These are phyloP conservation scores for Eubasilissa regina DNA, from an alignment of 1,140 invertebrate species.

Conservation along the genomic window DNA sequence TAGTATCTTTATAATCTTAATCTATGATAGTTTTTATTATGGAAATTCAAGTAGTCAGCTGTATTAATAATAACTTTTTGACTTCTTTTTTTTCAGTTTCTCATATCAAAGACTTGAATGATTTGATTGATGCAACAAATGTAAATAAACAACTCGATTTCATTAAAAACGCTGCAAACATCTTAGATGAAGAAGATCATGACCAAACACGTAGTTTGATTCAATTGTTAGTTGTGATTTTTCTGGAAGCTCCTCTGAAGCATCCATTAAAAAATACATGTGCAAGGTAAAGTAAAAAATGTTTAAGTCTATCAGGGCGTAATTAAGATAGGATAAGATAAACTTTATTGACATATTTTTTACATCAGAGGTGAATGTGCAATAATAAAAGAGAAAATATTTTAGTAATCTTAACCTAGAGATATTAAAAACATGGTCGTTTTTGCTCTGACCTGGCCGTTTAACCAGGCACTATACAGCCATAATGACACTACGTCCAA, in stretches of 20 bases:
- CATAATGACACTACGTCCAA: too few species aligned
- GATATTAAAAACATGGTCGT: too few species aligned
- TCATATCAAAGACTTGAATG: slow-evolving; percentile 29
- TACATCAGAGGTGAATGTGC: too few species aligned
- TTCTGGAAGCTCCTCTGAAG: slow-evolving; percentile 56
- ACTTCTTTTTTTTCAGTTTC: slow-evolving; percentile 33
- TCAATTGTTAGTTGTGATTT: slow-evolving; percentile 48
- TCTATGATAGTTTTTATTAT: neutral
- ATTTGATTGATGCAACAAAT: slow-evolving; percentile 42
- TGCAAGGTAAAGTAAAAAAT: slow-evolving; percentile 29
- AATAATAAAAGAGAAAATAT: too few species aligned
- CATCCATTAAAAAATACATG: slow-evolving; percentile 55
- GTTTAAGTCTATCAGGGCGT: too few species aligned
- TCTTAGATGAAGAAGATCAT: slow-evolving; percentile 4
- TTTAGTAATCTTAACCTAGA: too few species aligned
- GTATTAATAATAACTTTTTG: too few species aligned
- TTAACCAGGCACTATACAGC: too few species aligned
- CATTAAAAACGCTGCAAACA: slow-evolving; percentile 42
- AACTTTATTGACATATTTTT: too few species aligned
- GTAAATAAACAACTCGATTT: slow-evolving; percentile 49
- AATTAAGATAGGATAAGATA: too few species aligned
- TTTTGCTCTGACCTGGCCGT: too few species aligned
- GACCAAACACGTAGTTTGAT: neutral
- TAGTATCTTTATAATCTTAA: neutral
- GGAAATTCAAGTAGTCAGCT: neutral